These are phyloP conservation scores for Entomyzon cyanotis DNA, from an alignment of 2,113 vertebrate genomes.

Conservation along the genomic window DNA sequence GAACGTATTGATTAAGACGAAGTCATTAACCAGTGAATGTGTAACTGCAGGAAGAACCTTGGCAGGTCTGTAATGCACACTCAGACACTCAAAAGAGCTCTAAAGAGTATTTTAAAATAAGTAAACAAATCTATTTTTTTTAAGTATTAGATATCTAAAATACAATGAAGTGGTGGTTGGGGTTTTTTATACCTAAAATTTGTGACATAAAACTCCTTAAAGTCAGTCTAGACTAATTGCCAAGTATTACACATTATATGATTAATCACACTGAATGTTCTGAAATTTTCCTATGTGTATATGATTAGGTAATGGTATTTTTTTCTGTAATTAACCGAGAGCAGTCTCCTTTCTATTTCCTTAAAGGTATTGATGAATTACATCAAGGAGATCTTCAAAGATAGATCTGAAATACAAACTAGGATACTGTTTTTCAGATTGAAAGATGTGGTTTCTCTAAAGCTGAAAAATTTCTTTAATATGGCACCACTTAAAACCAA, in stretches of 20 bases:
- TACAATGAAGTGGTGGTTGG: neutral
- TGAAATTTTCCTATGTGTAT: neutral
- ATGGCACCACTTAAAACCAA: neutral
- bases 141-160: neutral
- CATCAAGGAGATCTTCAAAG: slow-evolving; percentile 19
- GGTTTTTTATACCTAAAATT: neutral
- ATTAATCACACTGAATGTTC: neutral
- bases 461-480: neutral
- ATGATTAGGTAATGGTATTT: neutral
- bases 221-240: neutral
- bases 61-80: neutral
- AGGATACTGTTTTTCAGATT: neutral
- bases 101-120: neutral
- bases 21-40: slow-evolving; percentile 48
- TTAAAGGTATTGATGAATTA: slow-evolving; percentile 8
- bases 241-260: neutral
- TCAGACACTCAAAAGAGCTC: neutral
- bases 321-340: neutral
- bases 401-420: neutral
- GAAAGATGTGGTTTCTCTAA: neutral
- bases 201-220: neutral
- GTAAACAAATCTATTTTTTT: neutral
- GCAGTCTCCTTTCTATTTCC: neutral
- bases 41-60: neutral
- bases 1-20: slow-evolving; percentile 59